These are phyloP conservation scores for Labeo calbasu DNA, from an alignment of 2,797 vertebrate genomes.

Conservation along the genomic window DNA sequence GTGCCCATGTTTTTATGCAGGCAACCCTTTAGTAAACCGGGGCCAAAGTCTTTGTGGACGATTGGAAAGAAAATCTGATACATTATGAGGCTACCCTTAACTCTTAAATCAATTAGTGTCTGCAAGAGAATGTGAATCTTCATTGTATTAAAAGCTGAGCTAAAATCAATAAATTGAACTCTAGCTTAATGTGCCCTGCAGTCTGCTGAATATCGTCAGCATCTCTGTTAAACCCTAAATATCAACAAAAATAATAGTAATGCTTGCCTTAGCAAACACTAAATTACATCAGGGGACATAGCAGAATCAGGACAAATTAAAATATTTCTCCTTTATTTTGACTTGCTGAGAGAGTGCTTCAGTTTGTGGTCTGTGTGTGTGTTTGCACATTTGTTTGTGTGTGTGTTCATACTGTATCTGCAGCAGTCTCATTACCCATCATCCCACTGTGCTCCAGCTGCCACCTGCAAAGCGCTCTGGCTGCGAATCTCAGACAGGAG, in stretches of 20 bases:
- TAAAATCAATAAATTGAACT: background rate
- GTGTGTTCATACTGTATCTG: conserved; percentile 1
- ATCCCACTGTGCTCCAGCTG: conserved; percentile 68
- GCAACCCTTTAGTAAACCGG: background rate
- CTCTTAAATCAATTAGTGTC: conserved; percentile 2
- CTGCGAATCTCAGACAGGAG: conserved; percentile 60
- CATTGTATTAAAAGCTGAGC: background rate
- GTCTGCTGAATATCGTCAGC: background rate
- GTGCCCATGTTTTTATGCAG: background rate
- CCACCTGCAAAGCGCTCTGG: conserved; percentile 66
- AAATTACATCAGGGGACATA: background rate
- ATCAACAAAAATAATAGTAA: background rate
- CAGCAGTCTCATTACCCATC: conserved; percentile 73
- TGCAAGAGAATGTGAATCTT: background rate
- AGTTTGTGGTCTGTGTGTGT: background rate
- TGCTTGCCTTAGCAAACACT: background rate
- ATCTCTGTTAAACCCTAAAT: background rate
- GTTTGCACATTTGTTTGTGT: background rate
- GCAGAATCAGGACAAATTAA: background rate
- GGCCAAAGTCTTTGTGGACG: background rate
- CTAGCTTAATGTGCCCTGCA: background rate
- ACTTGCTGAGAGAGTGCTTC: background rate
- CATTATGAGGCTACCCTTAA: background rate
- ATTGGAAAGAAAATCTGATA: background rate
- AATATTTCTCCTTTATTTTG: conserved; percentile 38